Evolutionary conservation across 2,797 vertebrate genomes (phyloP).

Genomic region (Melanotaenia parkinsoni): DNA sequence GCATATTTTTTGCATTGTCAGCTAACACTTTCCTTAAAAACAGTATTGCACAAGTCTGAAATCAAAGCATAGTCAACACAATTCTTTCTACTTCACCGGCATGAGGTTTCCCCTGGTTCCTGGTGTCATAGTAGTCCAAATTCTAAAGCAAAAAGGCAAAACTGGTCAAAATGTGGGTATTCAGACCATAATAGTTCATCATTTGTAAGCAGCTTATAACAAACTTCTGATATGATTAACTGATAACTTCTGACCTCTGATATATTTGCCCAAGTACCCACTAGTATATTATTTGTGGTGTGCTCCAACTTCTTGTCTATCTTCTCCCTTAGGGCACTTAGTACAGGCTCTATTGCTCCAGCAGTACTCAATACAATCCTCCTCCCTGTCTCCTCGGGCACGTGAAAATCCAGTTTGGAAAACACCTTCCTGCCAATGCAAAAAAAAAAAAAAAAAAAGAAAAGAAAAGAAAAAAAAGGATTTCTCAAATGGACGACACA

Average conservation of each 20-base stretch:
- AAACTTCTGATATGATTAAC: background rate
- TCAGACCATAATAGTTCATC: background rate
- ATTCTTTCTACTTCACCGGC: conserved; percentile 68
- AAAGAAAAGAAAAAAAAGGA: background rate
- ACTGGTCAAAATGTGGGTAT: background rate
- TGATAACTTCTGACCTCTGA: background rate
- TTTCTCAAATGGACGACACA: conserved; percentile 40
- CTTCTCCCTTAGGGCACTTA: conserved; percentile 78
- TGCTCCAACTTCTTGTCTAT: conserved; percentile 72
- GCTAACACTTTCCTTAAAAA: conserved; percentile 29
- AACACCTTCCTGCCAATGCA: conserved; percentile 84
- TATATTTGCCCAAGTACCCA: conserved; percentile 21
- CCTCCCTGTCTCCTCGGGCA: conserved; percentile 78
- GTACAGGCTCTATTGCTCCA: conserved; percentile 79
- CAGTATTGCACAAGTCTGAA: background rate
- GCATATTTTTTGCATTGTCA: conserved; percentile 20
- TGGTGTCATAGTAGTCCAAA: conserved; percentile 78
- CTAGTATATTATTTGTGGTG: conserved; percentile 44
- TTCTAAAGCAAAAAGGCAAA: conserved; percentile 63
- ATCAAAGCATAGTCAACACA: conserved; percentile 36
- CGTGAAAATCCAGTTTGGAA: conserved; percentile 81
- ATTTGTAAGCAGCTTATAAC: conserved; percentile 7
- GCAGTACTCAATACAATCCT: conserved; percentile 75
- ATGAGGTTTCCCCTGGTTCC: conserved; percentile 57
- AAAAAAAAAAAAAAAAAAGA: background rate